Base-by-base conservation (phyloP, 2,888 invertebrate genomes). In the Glaucopsyche alexis region DNA sequence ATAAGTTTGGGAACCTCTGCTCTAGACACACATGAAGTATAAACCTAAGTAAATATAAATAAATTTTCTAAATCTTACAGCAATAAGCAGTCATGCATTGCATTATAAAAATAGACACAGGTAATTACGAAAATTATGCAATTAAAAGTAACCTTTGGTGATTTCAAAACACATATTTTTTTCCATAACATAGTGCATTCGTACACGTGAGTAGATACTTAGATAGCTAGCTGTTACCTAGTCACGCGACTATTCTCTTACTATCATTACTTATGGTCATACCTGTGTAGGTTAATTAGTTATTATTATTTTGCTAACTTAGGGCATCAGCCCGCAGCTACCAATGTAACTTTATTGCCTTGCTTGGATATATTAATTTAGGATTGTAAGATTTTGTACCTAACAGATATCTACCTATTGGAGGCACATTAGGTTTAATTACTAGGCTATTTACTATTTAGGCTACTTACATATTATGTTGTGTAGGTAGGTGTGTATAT, bases 81-180 rank as follows among this genome's bases (percentile, higher is more conserved):
- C 19, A 55, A 55, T 60, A 38, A 13, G 29, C 60, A 19, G 60
- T 29, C 7, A 60, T 60, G 60, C 29, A 14, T 60, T 19, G 11
- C 19, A 13, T 29, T 38, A 29, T 29, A 29, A 38, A 45, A 60
- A 67, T 67, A 45, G 45, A 45, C 16, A n/a, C 14, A 5, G 13
- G 64, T 42, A 13, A 67, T 45, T 13, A 67, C 67, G 8, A 67
- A 67, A 45, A 67, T 9, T 67, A 67, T 67, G 67, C 67, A 67
- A 67, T 67, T 67, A 67, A n/a, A 66, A 45, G 45, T 66, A 45
- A 66, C 66, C 66, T 66, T 66, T 16, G 40, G 45, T 16, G 45
- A 66, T 66, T 66, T 45, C 9, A 42, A 67, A 42, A 16, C 45
- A 42, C 40, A 42, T 42, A 67, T 45, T 67, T 67, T 67, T 66